Evolutionary conservation across 2,888 invertebrate genomes (phyloP).

Genomic region (Gasteruption jaculator): DNA sequence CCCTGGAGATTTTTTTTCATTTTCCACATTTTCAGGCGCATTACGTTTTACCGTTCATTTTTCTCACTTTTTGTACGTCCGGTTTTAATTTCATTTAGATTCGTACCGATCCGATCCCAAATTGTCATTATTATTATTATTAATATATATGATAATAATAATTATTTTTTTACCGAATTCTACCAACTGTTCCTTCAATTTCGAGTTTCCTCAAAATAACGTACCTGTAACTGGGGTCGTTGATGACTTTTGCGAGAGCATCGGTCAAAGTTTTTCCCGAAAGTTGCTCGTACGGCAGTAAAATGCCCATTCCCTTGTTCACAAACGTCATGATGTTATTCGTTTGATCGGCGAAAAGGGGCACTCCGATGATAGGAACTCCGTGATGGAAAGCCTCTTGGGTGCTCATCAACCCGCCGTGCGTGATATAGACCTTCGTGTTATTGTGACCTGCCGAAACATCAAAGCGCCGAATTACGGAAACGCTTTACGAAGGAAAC

Average conservation of each 20-base stretch:
- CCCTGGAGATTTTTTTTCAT: too few relatives aligned
- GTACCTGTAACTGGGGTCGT: constrained; percentile 30
- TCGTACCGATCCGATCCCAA: too few relatives aligned
- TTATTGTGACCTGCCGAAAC: constrained; percentile 44
- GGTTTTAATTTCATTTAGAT: too few relatives aligned
- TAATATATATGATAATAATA: not conserved
- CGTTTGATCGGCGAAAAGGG: constrained; percentile 31
- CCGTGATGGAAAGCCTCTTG: constrained; percentile 31
- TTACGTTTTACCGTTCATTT: too few relatives aligned
- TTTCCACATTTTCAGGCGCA: too few relatives aligned
- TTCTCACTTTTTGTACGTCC: too few relatives aligned
- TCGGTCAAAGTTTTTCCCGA: constrained; percentile 25
- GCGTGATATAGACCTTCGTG: constrained; percentile 40
- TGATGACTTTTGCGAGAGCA: constrained; percentile 30
- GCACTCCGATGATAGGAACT: constrained; percentile 33
- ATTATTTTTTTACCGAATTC: not conserved
- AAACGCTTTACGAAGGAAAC: not conserved
- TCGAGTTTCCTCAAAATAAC: not conserved
- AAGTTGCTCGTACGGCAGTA: constrained; percentile 25
- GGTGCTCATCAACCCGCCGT: constrained; percentile 33
- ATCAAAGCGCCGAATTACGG: too few relatives aligned
- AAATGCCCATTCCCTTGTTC: constrained; percentile 28
- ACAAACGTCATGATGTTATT: constrained; percentile 32
- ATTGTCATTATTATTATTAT: not conserved
- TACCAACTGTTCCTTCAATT: not conserved